Conservation (phyloP, 2,888 invertebrate species). For the Cyaniris semiargus region DNA sequence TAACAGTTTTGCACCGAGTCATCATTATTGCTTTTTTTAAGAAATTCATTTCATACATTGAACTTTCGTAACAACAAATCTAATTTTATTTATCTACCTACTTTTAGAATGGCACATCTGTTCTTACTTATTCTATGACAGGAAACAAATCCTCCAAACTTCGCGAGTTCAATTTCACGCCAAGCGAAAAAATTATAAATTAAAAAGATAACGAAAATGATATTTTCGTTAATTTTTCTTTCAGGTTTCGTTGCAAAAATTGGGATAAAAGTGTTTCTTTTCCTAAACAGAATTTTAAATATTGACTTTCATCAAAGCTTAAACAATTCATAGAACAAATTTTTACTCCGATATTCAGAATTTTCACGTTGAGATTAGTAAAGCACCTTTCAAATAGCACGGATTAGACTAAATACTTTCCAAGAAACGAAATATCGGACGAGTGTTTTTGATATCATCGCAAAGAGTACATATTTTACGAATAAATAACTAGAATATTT, state of each 20-base stretch:
- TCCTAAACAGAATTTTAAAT: neutral
- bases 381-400: neutral
- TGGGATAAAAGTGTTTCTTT: neutral
- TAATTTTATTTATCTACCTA: too few relatives aligned
- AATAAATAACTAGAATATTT: neutral
- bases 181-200: neutral
- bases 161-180: constrained; percentile 9
- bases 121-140: neutral
- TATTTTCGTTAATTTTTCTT: neutral
- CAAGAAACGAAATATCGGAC: neutral
- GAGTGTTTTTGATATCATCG: neutral
- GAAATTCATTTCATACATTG: neutral
- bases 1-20: neutral
- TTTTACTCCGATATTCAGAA: neutral
- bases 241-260: neutral
- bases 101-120: neutral
- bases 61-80: neutral
- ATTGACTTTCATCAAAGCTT: neutral
- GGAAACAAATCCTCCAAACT: neutral
- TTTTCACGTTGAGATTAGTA: neutral
- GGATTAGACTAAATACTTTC: neutral
- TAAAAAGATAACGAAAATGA: constrained; percentile 16
- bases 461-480: neutral
- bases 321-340: neutral
- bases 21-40: neutral